Percentiles rank a stretch among this genome's conserved stretches.
These are phyloP conservation scores for Balearica regulorum DNA, from an alignment of 2,797 vertebrate species.

Conservation along the genomic window DNA sequence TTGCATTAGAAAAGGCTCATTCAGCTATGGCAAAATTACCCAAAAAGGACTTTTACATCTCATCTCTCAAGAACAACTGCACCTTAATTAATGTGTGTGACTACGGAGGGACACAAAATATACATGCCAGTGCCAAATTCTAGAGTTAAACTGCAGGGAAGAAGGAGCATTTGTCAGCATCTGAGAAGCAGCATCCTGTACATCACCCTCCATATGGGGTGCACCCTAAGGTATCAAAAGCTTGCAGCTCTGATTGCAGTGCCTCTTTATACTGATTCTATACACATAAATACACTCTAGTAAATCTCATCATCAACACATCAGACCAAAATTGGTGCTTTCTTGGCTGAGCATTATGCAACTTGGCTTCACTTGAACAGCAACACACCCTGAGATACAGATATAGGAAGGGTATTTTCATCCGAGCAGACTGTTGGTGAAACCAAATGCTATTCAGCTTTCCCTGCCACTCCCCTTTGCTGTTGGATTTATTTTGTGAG, in stretches of 20 bases:
- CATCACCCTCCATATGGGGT: background rate
- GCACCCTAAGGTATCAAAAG: background rate
- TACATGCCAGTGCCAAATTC: background rate
- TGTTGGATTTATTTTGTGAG: constrained; percentile 15
- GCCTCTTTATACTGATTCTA: background rate
- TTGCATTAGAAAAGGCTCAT: background rate
- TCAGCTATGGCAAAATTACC: background rate
- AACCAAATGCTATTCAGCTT: background rate
- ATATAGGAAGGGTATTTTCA: constrained; percentile 30
- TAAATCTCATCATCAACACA: background rate
- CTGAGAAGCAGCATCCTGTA: background rate
- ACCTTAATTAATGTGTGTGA: background rate
- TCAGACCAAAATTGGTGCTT: background rate
- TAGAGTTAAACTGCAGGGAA: background rate
- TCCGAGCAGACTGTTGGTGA: background rate
- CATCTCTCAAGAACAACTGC: background rate
- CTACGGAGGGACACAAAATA: background rate
- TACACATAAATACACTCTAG: background rate
- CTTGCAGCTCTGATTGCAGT: background rate
- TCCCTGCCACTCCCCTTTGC: background rate
- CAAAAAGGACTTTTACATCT: background rate
- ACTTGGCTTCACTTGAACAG: background rate
- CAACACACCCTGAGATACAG: background rate
- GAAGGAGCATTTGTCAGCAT: background rate
- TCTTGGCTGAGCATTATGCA: background rate